These are phyloP conservation scores for Chrysolina americana DNA, from an alignment of 2,888 invertebrate species.

Conservation along the genomic window DNA sequence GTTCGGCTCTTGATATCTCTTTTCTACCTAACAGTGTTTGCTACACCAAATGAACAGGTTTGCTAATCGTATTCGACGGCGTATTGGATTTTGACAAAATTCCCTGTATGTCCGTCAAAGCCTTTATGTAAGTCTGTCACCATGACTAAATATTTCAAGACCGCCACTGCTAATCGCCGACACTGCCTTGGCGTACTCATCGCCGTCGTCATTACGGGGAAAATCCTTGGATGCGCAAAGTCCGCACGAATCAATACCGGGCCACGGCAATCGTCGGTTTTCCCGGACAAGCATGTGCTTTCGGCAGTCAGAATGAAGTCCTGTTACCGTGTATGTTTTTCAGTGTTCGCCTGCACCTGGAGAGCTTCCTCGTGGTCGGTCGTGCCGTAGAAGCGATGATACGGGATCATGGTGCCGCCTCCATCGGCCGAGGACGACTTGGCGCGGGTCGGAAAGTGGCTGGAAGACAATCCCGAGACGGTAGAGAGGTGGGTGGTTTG, in stretches of 20 bases:
- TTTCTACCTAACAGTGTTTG: too few species aligned
- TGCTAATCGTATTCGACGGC: too few species aligned
- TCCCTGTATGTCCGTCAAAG: too few species aligned
- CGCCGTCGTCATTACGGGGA: conserved; percentile 24
- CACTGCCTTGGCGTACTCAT: not conserved
- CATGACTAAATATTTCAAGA: not conserved
- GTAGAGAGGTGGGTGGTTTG: conserved; percentile 78
- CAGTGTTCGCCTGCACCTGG: conserved; percentile 51
- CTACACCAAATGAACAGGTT: too few species aligned
- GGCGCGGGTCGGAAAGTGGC: conserved; percentile 64
- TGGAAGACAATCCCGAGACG: conserved; percentile 78
- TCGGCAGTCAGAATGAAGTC: conserved; percentile 50
- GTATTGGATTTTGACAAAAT: too few species aligned
- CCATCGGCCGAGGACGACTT: conserved; percentile 64
- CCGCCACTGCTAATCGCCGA: not conserved
- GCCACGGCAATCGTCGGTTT: conserved; percentile 45
- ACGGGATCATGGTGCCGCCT: conserved; percentile 43
- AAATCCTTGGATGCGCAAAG: conserved; percentile 27
- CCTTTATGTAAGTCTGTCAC: too few species aligned
- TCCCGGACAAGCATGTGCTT: conserved; percentile 60
- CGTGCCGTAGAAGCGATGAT: conserved; percentile 41
- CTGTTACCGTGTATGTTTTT: conserved; percentile 37
- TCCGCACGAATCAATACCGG: conserved; percentile 39
- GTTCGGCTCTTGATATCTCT: too few species aligned
- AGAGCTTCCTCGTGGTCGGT: conserved; percentile 61